Percentiles rank a stretch among this genome's conserved stretches.
Conservation (phyloP, 2,113 vertebrate species). For the Chaetodon auriga region DNA sequence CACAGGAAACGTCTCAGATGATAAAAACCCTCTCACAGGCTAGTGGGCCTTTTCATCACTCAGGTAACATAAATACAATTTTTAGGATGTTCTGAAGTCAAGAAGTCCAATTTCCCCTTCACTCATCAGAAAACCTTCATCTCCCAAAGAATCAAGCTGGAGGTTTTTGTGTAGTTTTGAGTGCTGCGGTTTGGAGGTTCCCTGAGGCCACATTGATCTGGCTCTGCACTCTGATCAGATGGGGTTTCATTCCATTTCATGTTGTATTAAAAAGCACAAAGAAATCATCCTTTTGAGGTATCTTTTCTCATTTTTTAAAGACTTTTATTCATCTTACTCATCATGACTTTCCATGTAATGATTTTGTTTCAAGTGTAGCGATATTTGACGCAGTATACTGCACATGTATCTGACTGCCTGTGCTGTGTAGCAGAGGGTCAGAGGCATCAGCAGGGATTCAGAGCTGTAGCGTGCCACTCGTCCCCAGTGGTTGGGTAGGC, state of each 20-base stretch:
- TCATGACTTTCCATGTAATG: not conserved
- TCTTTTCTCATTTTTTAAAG: constrained; percentile 19
- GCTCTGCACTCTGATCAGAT: constrained; percentile 49
- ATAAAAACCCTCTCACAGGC: constrained; percentile 57
- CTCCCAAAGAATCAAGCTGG: constrained; percentile 34
- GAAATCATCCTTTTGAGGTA: constrained; percentile 30
- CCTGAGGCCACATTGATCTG: constrained; percentile 55
- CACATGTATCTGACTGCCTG: not conserved
- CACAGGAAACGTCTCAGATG: constrained; percentile 48
- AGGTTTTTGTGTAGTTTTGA: constrained; percentile 41
- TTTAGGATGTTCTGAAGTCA: constrained; percentile 63
- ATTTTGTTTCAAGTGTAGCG: constrained; percentile 35
- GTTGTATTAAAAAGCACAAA: constrained; percentile 44
- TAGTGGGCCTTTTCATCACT: constrained; percentile 63
- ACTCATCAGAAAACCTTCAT: constrained; percentile 50
- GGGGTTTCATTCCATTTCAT: constrained; percentile 59
- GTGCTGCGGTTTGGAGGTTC: constrained; percentile 38
- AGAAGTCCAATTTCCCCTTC: constrained; percentile 57
- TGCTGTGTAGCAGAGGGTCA: constrained; percentile 29
- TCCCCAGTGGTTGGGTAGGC: constrained; percentile 26
- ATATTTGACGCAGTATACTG: constrained; percentile 11
- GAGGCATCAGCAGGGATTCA: constrained; percentile 40
- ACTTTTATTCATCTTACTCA: constrained; percentile 21
- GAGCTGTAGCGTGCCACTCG: constrained; percentile 7
- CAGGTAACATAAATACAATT: constrained; percentile 69